Base-by-base conservation (phyloP, 2,797 vertebrate genomes). In the Ataeniobius toweri region DNA sequence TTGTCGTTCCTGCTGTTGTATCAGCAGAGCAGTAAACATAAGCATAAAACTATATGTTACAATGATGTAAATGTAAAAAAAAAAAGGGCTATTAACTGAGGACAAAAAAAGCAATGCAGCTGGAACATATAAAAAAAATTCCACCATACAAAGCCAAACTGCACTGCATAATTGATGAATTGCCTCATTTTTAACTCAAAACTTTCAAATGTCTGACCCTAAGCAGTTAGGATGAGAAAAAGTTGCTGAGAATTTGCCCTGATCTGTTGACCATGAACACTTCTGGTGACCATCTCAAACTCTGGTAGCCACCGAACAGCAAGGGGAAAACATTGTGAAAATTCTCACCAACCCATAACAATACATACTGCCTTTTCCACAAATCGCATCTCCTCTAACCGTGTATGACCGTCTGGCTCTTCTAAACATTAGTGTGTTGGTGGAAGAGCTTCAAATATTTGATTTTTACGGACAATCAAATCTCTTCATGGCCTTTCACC, bases 11-110 rank as follows among this genome's bases (percentile, higher is more conserved):
- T 85, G 79, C 76, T 80, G 76, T 78, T 80, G 74, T 82, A 91
- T 88, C 76, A 83, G 88, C 84, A 86, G 41, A 81, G 85, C 87
- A 86, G 83, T 94, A 92, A 94, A 93, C 86, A 90, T 71, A 70
- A 78, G 85, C 85, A 89, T 92, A 91, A 93, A 93, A 86, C 81
- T 81, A 88, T 92, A 90, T 86, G 91, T 87, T 79, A 83, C 79
- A 75, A 76, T 31, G 50, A 77, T 90, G 89, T 86, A 83, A 86
- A 80, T 77, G 83, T 88, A 83, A 91, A 90, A 89, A 89, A 88
- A 91, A 89, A 89, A 79, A 56, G 26, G 76, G 65, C 81, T 75
- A 73, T 89, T 89, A 92, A 88, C 71, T 78, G 79, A 71, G 58
- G 76, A 67, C 71, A 31, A 78, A 73, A n/a, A 22, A 71, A 48